Evolutionary conservation across 92 coral and sea anemone genomes (phyloP), one percentile per base, ranked within the genome.

Genomic region (Nematostella vectensis): DNA sequence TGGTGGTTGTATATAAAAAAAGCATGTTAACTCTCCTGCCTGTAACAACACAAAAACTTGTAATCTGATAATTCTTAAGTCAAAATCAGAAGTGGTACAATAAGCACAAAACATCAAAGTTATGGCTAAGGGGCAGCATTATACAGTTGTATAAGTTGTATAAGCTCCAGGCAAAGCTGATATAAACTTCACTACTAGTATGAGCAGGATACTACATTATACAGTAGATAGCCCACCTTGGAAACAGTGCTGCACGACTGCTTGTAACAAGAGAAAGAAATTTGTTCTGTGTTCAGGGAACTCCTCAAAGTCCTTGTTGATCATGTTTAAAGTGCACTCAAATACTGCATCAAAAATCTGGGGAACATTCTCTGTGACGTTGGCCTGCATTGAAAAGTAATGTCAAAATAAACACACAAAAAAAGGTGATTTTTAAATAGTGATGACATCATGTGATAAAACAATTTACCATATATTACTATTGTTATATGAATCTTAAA

Each of bases 211-310:
- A n/a, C n/a, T n/a, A n/a, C n/a, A n/a, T n/a, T n/a, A n/a, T n/a
- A n/a, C n/a, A n/a, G n/a, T n/a, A n/a, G n/a, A n/a, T n/a, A n/a
- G n/a, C n/a, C n/a, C n/a, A 91, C 98, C 98, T 63, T 89, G 81
- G 63, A 91, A 91, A 57, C 98, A 91, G 54, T 91, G 95, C 47
- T 88, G 89, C 55, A 91, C 89, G 13, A 91, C 98, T 3, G 98
- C 98, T 81, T 86, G 89, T 30, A 91, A 72, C 24, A 91, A 93
- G 22, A 91, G 75, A 64, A 91, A 91, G 79, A 91, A 91, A 75
- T 91, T 85, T 39, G 98, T 85, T 72, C 98, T 75, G 59, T 91
- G 98, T 52, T 91, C 98, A 10, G 98, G 98, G 62, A 79, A 85
- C 59, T 91, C 95, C 37, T 91, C 98, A 74, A 91, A 86, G 65